Base-by-base conservation (phyloP, 1,140 invertebrate genomes). In the Cherax destructor region DNA sequence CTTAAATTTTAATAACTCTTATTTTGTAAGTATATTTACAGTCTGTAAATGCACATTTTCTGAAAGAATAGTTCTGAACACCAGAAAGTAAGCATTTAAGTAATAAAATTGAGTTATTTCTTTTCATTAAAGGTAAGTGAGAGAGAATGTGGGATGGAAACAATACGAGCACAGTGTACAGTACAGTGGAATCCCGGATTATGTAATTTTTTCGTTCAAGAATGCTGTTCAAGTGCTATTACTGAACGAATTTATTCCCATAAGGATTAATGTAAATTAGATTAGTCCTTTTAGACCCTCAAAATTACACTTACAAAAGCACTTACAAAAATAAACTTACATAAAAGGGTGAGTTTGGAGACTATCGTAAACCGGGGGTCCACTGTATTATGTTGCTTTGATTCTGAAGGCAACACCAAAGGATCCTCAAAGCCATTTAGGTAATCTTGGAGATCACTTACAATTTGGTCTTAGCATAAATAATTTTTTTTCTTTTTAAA, bases 21-120 rank as follows among this genome's bases (percentile, higher is more conserved):
- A 49, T 83, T 65, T 49, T 83, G 61, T 52, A 83, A 47, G 80
- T 61, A 83, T 83, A 83, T 24, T 83, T n/a, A 59, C 59, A 30
- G 61, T 47, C 78, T 10, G 18, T 80, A 49, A 80, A 80, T 80
- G 49, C 78, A 80, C 49, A 50, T 61, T 61, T 41, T 21, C 80
- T 83, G 80, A 65, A 65, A 65, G 61, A 65, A 18, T 18, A 18
- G 13, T 65, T 21, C 4, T 21, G 61, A 65, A 65, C 61, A 11
- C 61, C 61, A 65, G 18, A 18, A 18, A 65, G 61, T 13, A 65
- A 65, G 18, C 18, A 5, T 65, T 18, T 3, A 65, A 65, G 4
- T 65, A 21, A 21, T 65, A 65, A 65, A 18, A 65, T 65, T 65
- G 21, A 65, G 61, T 18, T 5, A 11, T 65, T 65, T 65, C 61